Conservation (phyloP, 2,888 invertebrate genomes). For the Parnassius glacialis region DNA sequence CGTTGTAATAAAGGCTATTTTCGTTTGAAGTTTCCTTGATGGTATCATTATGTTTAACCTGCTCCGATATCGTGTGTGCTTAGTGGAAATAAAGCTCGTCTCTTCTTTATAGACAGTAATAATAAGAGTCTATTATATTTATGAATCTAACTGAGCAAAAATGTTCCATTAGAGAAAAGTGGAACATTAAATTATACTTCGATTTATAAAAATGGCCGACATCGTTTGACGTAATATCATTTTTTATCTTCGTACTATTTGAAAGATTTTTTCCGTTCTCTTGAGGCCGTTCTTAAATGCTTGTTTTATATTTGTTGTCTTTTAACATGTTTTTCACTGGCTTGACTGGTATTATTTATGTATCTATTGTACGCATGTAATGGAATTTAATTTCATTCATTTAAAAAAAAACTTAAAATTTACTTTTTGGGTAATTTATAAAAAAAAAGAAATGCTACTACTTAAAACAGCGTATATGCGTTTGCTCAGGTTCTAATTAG, state of each 20-base stretch:
- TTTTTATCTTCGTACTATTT: slow-evolving; percentile 8
- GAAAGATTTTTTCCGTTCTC: too few relatives aligned
- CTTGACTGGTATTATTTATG: too few relatives aligned
- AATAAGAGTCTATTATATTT: slow-evolving; percentile 24
- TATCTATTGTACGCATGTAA: too few relatives aligned
- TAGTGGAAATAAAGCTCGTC: slow-evolving; percentile 22
- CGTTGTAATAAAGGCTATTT: slow-evolving; percentile 26
- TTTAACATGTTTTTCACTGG: too few relatives aligned
- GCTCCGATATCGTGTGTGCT: slow-evolving; percentile 30
- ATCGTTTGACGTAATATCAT: slow-evolving; percentile 13
- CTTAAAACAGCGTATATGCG: too few relatives aligned
- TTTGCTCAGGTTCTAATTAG: too few relatives aligned
- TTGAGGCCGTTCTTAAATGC: too few relatives aligned
- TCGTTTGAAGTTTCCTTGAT: slow-evolving; percentile 25
- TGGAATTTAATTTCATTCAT: too few relatives aligned
- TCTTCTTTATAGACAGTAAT: slow-evolving; percentile 22
- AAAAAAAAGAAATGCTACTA: too few relatives aligned
- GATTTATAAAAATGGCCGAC: slow-evolving; percentile 14
- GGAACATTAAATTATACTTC: slow-evolving; percentile 13
- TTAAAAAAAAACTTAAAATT: too few relatives aligned
- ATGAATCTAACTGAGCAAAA: slow-evolving; percentile 16
- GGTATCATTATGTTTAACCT: slow-evolving; percentile 29
- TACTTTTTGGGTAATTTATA: too few relatives aligned
- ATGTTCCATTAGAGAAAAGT: slow-evolving; percentile 10
- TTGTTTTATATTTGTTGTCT: too few relatives aligned